A percentile compares a stretch with the other conserved stretches of the same genome.
Evolutionary conservation across 2,797 vertebrate genomes (phyloP).

Genomic region (Sebastes paucispinis): DNA sequence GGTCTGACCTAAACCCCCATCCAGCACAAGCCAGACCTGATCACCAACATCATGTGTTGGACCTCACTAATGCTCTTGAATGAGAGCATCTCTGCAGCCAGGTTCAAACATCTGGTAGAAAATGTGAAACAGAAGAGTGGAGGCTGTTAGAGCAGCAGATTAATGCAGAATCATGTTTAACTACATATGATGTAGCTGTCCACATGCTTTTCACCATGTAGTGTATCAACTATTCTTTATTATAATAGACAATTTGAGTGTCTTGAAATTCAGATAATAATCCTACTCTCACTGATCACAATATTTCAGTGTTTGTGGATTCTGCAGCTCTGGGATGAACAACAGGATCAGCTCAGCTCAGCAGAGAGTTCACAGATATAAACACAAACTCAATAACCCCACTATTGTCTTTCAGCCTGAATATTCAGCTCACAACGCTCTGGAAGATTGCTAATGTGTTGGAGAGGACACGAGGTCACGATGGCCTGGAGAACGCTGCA

Average conservation of each 20-base stretch:
- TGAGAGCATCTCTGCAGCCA: background rate
- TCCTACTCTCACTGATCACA: background rate
- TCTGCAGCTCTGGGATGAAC: slow-evolving; percentile 12
- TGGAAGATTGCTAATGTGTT: slow-evolving; percentile 39
- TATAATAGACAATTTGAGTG: too few relatives aligned
- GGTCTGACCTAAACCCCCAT: background rate
- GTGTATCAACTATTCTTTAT: background rate
- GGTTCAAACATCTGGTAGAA: background rate
- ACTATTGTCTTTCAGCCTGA: slow-evolving; percentile 7
- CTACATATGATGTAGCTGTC: background rate
- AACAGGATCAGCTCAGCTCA: slow-evolving; percentile 3
- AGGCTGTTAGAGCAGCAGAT: background rate
- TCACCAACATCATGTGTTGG: background rate
- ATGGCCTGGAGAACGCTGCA: slow-evolving; percentile 6
- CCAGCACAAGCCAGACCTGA: background rate
- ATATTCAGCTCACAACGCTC: slow-evolving; percentile 26
- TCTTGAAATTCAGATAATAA: background rate
- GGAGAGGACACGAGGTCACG: slow-evolving; percentile 2
- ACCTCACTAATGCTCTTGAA: background rate
- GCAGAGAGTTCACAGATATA: background rate
- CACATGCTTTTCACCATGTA: background rate
- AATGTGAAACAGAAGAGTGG: background rate
- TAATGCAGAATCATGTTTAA: too few relatives aligned
- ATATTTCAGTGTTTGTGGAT: background rate
- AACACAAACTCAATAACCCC: slow-evolving; percentile 23